phyloP scores from a whole-genome alignment of 2,888 invertebrate genomes.

The Spilosoma lubricipeda region DNA sequence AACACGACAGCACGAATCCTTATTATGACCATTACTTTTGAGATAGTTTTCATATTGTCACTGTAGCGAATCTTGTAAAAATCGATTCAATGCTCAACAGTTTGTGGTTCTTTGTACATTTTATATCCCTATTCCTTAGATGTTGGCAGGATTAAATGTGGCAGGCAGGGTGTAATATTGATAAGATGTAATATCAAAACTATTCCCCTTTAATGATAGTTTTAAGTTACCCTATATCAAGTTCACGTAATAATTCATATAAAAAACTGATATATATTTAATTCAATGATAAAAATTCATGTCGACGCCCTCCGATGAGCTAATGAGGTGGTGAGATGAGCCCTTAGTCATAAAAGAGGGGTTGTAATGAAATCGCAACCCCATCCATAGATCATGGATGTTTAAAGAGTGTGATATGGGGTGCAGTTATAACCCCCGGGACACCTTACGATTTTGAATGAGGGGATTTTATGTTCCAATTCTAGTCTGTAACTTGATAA shows the following conservation, averaged over 20 bases:
- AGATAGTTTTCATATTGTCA: no score
- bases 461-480: conserved; percentile 22
- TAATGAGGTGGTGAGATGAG: conserved; percentile 50
- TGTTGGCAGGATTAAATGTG: no score
- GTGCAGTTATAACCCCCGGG: conserved; percentile 48
- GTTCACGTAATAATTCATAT: conserved; percentile 1
- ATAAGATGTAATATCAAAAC: neutral
- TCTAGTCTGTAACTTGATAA: neutral
- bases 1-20: no score
- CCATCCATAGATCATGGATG: conserved; percentile 52
- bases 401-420: conserved; percentile 49
- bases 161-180: no score
- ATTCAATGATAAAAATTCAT: conserved; percentile 51
- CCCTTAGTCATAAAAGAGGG: conserved; percentile 30
- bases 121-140: no score
- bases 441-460: conserved; percentile 40
- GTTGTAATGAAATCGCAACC: conserved; percentile 45
- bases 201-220: neutral
- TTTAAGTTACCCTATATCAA: neutral
- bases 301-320: conserved; percentile 34
- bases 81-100: no score
- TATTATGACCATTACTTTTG: no score
- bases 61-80: no score
- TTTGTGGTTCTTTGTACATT: no score
- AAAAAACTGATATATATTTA: conserved; percentile 33